Evolutionary conservation across 2,797 vertebrate genomes (phyloP).

Genomic region (Pipistrellus kuhlii): DNA sequence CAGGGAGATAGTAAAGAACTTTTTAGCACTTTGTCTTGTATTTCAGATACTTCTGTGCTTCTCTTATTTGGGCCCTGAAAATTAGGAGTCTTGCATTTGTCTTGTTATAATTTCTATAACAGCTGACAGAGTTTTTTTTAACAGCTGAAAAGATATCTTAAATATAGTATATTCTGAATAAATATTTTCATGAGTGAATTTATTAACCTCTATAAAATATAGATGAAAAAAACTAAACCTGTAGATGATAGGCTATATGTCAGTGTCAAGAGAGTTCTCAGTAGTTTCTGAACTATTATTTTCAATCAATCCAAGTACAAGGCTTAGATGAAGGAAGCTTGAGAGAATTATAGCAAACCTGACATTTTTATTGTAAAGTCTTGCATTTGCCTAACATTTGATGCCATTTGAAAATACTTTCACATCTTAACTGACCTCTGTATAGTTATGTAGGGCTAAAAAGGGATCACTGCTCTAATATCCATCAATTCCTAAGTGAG

Average conservation of each 20-base stretch:
- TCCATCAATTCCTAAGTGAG: background rate
- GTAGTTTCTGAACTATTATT: constrained; percentile 31
- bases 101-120: background rate
- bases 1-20: background rate
- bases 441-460: background rate
- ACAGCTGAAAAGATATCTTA: background rate
- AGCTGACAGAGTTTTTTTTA: background rate
- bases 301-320: background rate
- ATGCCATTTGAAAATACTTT: background rate
- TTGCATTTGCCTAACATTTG: background rate
- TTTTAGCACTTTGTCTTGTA: background rate
- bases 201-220: constrained; percentile 53
- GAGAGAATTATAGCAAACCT: constrained; percentile 21
- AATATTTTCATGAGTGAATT: constrained; percentile 15
- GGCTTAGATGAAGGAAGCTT: background rate
- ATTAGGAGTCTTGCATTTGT: constrained; percentile 5
- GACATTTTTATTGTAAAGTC: background rate
- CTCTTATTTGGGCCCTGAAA: background rate
- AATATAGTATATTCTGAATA: constrained; percentile 30
- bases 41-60: background rate
- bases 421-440: background rate
- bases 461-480: background rate
- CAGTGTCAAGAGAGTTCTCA: constrained; percentile 21
- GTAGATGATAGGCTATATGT: constrained; percentile 21
- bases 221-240: background rate